Evolutionary conservation across 2,888 invertebrate species (phyloP).

Genomic region (Camptogramma bilineatum): DNA sequence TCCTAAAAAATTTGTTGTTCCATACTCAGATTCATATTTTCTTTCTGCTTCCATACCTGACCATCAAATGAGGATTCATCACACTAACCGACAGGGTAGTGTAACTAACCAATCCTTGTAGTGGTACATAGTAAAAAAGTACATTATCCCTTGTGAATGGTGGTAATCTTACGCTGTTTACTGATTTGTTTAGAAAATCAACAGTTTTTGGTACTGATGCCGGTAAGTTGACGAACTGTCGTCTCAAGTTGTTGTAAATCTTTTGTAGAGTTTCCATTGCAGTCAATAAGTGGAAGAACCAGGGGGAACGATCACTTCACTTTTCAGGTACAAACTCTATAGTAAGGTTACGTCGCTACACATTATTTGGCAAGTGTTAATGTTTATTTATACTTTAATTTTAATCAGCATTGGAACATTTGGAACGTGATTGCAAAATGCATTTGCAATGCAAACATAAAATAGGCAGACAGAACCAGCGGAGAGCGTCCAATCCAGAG

Average conservation of each 20-base stretch:
- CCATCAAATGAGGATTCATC: conserved; percentile 92
- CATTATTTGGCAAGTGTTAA: conserved; percentile 80
- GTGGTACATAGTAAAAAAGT: conserved; percentile 90
- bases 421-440: conserved; percentile 44
- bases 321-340: conserved; percentile 50
- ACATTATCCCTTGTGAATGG: conserved; percentile 90
- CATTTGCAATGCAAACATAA: conserved; percentile 10
- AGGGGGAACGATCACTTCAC: conserved; percentile 47
- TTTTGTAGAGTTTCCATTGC: conserved; percentile 77
- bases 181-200: conserved; percentile 71
- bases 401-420: conserved; percentile 46
- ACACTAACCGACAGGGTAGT: conserved; percentile 92
- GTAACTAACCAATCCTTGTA: conserved; percentile 91
- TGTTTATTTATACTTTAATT: conserved; percentile 61
- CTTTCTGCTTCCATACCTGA: conserved; percentile 81
- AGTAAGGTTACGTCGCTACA: conserved; percentile 67
- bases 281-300: conserved; percentile 1
- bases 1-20: background rate
- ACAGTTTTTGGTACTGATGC: conserved; percentile 66
- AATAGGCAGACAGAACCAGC: conserved; percentile 1
- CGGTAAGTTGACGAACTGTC: conserved; percentile 64
- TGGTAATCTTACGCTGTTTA: conserved; percentile 80
- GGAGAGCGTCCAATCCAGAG: background rate
- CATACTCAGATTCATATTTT: background rate
- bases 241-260: conserved; percentile 65